Evolutionary conservation across 2,888 invertebrate species (phyloP).

Genomic region (Dilophus febrilis): DNA sequence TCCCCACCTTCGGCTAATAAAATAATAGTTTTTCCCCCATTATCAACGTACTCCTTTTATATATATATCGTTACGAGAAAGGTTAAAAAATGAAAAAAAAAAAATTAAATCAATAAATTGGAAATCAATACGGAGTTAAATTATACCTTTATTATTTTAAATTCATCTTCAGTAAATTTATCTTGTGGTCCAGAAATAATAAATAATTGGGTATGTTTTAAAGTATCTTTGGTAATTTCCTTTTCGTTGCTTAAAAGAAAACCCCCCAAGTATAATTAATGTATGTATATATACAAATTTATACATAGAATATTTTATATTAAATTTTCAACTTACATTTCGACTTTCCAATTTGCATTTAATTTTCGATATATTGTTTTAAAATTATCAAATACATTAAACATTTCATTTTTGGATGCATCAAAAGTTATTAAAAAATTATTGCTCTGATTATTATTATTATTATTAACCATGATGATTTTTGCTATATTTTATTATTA

Average conservation of each 20-base stretch:
- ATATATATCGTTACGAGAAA: too few species aligned
- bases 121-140: neutral
- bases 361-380: slow-evolving; percentile 78
- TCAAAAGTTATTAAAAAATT: slow-evolving; percentile 58
- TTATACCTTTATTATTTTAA: slow-evolving; percentile 47
- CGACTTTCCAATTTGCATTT: slow-evolving; percentile 71
- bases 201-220: slow-evolving; percentile 58
- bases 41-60: slow-evolving; percentile 50
- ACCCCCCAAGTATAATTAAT: too few species aligned
- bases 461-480: too few species aligned
- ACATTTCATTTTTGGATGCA: slow-evolving; percentile 76
- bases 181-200: slow-evolving; percentile 76
- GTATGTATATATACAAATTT: too few species aligned
- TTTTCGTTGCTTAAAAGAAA: slow-evolving; percentile 56
- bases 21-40: slow-evolving; percentile 75
- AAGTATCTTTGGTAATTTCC: slow-evolving; percentile 51
- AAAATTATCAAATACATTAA: slow-evolving; percentile 73
- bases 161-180: slow-evolving; percentile 80
- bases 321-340: slow-evolving; percentile 69
- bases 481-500: too few species aligned
- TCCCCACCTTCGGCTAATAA: slow-evolving; percentile 85
- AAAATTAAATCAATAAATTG: neutral
- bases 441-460: neutral
- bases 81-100: neutral
- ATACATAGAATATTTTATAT: too few species aligned